Evolutionary conservation across 2,888 invertebrate genomes (phyloP).

Genomic region (Hetaerina titia): DNA sequence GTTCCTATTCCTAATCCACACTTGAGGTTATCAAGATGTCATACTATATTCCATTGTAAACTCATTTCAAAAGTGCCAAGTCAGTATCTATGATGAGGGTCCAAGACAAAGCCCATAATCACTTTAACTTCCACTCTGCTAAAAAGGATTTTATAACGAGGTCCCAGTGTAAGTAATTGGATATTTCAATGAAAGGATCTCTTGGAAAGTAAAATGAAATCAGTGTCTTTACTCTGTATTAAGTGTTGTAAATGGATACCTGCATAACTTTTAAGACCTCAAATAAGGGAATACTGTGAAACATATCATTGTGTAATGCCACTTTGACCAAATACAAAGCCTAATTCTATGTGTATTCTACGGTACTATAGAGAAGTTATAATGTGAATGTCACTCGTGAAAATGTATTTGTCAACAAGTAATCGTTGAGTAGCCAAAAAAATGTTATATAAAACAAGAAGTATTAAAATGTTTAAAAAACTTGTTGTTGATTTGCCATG

Average conservation of each 20-base stretch:
- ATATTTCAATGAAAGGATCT: slow-evolving; percentile 20
- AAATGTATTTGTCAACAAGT: slow-evolving; percentile 53
- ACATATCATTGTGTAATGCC: slow-evolving; percentile 56
- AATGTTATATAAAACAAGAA: slow-evolving; percentile 50
- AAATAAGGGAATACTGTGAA: slow-evolving; percentile 48
- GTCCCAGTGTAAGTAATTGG: neutral
- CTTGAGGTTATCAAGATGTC: neutral
- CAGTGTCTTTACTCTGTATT: slow-evolving; percentile 32
- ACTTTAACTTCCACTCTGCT: neutral
- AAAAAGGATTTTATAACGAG: neutral
- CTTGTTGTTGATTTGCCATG: slow-evolving; percentile 20
- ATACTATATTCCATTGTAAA: neutral
- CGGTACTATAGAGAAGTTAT: slow-evolving; percentile 8
- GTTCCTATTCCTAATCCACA: neutral
- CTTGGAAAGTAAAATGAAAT: slow-evolving; percentile 15
- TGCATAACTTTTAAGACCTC: slow-evolving; percentile 43
- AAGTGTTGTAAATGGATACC: neutral
- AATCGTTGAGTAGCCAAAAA: slow-evolving; percentile 5
- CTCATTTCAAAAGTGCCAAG: neutral
- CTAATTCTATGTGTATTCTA: slow-evolving; percentile 39
- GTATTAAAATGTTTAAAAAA: slow-evolving; percentile 19
- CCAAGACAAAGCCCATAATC: neutral
- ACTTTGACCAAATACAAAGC: slow-evolving; percentile 55
- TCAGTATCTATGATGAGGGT: neutral
- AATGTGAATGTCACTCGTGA: neutral